Conservation (phyloP, 2,797 vertebrate genomes). For the Phrynocephalus vlangalii region DNA sequence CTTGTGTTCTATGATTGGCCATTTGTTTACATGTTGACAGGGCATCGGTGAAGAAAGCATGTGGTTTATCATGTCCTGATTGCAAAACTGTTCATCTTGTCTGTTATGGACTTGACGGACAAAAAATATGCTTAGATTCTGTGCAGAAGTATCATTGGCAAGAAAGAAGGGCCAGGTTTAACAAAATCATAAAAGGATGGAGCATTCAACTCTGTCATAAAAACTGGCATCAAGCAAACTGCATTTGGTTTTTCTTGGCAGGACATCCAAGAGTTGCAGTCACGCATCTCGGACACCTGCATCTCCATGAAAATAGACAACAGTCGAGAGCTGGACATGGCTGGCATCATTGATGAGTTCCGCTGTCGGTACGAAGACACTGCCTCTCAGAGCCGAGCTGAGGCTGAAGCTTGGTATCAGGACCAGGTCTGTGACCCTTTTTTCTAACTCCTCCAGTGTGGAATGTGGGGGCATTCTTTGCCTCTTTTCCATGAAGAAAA, state of each 20-base stretch:
- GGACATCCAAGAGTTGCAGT: constrained; percentile 89
- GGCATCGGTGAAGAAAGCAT: too few species aligned
- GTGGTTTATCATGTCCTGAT: too few species aligned
- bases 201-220: background rate
- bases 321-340: constrained; percentile 87
- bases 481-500: too few species aligned
- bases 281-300: constrained; percentile 89
- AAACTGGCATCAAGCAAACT: background rate
- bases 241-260: constrained; percentile 52
- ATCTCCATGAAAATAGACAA: constrained; percentile 92
- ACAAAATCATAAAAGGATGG: background rate
- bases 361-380: constrained; percentile 89
- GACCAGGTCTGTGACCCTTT: constrained; percentile 54
- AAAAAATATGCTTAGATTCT: too few species aligned
- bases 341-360: constrained; percentile 86
- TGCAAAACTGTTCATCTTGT: too few species aligned
- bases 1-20: too few species aligned
- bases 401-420: constrained; percentile 74
- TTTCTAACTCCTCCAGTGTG: too few species aligned
- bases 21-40: too few species aligned
- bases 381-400: constrained; percentile 77
- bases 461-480: too few species aligned
- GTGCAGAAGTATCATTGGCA: too few species aligned
- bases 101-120: too few species aligned
- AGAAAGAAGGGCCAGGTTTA: too few species aligned